A percentile compares a stretch with the other conserved stretches of the same genome.
phyloP scores from a whole-genome alignment of 2,113 vertebrate species.

The Lophochroa leadbeateri region DNA sequence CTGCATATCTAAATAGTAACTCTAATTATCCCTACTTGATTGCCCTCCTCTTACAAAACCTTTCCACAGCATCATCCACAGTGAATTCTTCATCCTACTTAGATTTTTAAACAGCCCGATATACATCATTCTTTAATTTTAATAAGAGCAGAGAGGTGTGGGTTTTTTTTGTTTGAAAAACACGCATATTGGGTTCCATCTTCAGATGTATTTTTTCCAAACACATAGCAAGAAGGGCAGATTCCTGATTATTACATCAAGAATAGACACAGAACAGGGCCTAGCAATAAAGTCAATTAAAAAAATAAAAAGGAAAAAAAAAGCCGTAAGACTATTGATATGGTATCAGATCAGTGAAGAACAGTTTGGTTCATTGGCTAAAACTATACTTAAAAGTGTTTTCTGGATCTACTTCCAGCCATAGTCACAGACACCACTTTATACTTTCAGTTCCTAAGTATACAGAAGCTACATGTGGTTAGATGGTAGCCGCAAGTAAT shows the following conservation, averaged over 20 bases:
- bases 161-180: not conserved
- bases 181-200: not conserved
- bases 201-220: not conserved
- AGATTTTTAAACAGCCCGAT: constrained; percentile 10
- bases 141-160: not conserved
- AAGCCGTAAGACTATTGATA: not conserved
- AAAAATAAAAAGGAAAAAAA: not conserved
- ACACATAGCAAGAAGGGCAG: not conserved
- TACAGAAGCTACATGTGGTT: not conserved
- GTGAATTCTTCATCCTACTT: constrained; percentile 32
- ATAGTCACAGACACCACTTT: not conserved
- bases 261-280: constrained; percentile 7
- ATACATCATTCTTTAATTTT: constrained; percentile 41
- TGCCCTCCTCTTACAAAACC: constrained; percentile 49
- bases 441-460: not conserved
- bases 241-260: not conserved
- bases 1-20: constrained; percentile 64
- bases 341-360: not conserved
- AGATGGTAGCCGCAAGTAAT: not conserved
- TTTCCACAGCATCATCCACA: constrained; percentile 44
- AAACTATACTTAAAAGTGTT: not conserved
- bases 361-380: not conserved
- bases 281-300: not conserved
- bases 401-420: constrained; percentile 26
- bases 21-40: constrained; percentile 62